Percentiles rank a stretch among this genome's conserved stretches.
Conservation (phyloP, 2,888 invertebrate genomes). For the Falcaria lacertinaria region DNA sequence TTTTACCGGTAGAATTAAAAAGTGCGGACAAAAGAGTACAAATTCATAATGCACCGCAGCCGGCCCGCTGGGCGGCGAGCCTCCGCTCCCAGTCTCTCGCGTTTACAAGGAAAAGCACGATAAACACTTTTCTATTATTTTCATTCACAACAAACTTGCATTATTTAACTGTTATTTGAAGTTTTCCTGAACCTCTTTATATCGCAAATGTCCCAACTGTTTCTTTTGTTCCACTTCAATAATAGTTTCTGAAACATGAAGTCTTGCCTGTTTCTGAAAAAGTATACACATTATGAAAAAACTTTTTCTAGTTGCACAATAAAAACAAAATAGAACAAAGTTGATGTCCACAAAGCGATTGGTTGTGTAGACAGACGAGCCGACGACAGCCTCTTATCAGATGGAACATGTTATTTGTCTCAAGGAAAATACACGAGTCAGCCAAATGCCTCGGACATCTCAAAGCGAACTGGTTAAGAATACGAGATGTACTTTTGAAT, state of each 20-base stretch:
- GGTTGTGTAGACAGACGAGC: slow-evolving; percentile 60
- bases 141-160: background rate
- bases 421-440: slow-evolving; percentile 58
- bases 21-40: slow-evolving; percentile 74
- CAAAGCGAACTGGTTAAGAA: slow-evolving; percentile 46
- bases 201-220: too few relatives aligned
- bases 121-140: background rate
- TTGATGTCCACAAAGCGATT: slow-evolving; percentile 60
- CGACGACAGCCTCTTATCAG: slow-evolving; percentile 71
- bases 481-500: slow-evolving; percentile 39
- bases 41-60: slow-evolving; percentile 71
- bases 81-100: background rate
- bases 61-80: slow-evolving; percentile 24
- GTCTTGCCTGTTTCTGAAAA: too few relatives aligned
- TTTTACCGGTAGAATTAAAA: slow-evolving; percentile 77
- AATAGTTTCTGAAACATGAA: too few relatives aligned
- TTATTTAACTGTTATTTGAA: background rate
- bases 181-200: too few relatives aligned
- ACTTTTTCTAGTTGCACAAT: slow-evolving; percentile 35
- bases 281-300: too few relatives aligned
- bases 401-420: slow-evolving; percentile 71
- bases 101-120: background rate
- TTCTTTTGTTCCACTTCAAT: too few relatives aligned
- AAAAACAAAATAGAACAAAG: slow-evolving; percentile 56
- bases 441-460: slow-evolving; percentile 56